Evolutionary conservation across 2,888 invertebrate species (phyloP).

Genomic region (Stratiomys singularior): DNA sequence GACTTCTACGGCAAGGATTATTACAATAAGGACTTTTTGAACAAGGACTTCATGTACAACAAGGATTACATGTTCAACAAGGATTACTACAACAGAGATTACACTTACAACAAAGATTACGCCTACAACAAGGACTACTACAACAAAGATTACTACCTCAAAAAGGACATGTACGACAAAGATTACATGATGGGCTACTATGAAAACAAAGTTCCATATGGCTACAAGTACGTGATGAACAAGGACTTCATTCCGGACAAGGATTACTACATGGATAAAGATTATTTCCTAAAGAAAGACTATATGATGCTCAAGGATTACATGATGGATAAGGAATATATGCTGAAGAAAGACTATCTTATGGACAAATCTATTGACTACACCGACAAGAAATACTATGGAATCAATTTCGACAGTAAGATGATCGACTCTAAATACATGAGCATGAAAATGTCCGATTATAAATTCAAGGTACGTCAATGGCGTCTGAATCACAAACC

Average conservation of each 20-base stretch:
- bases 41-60: not conserved
- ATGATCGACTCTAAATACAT: not conserved
- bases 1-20: constrained; percentile 2
- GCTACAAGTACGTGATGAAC: not conserved
- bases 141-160: constrained; percentile 2
- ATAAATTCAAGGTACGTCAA: constrained; percentile 69
- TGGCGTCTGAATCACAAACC: constrained; percentile 77
- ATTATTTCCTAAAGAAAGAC: not conserved
- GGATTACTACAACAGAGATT: not conserved
- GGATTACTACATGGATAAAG: not conserved
- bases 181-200: constrained; percentile 12
- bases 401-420: not conserved
- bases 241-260: not conserved
- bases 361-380: not conserved
- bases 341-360: constrained; percentile 17
- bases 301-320: not conserved
- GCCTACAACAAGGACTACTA: not conserved
- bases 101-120: not conserved
- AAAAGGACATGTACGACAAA: not conserved
- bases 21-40: not conserved
- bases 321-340: not conserved
- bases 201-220: not conserved
- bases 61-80: constrained; percentile 5
- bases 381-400: not conserved
- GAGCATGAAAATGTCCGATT: not conserved